Evolutionary conservation across 2,888 invertebrate genomes (phyloP).

Genomic region (Coenonympha arcania): DNA sequence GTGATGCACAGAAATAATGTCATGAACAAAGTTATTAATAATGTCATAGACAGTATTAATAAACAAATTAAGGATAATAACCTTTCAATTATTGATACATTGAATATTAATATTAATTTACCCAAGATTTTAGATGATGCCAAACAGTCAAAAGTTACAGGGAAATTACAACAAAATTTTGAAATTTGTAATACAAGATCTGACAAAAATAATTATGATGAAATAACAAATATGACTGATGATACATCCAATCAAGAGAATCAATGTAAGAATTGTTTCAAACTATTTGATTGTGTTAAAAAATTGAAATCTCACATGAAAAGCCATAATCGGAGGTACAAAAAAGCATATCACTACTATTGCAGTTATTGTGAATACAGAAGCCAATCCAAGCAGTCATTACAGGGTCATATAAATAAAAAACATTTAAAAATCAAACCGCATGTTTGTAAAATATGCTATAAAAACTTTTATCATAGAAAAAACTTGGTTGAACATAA

Average conservation of each 20-base stretch:
- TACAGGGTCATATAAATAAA: constrained; percentile 51
- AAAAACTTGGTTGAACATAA: constrained; percentile 45
- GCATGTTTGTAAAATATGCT: constrained; percentile 41
- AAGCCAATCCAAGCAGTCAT: constrained; percentile 38
- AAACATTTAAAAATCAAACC: constrained; percentile 42
- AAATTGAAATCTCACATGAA: constrained; percentile 30
- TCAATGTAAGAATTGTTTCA: constrained; percentile 41
- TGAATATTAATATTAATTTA: constrained; percentile 16
- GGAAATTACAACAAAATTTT: background rate
- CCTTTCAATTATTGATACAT: constrained; percentile 10
- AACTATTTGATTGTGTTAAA: constrained; percentile 38
- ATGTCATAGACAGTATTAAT: constrained; percentile 28
- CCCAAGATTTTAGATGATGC: background rate
- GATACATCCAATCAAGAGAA: constrained; percentile 34
- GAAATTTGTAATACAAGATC: background rate
- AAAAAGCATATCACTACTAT: constrained; percentile 29
- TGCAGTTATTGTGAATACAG: constrained; percentile 42
- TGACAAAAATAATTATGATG: background rate
- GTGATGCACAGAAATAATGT: constrained; percentile 33
- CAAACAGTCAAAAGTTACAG: no score
- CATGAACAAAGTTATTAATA: constrained; percentile 26
- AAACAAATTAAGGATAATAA: constrained; percentile 26
- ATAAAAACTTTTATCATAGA: constrained; percentile 49
- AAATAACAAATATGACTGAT: constrained; percentile 13
- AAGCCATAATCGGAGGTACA: constrained; percentile 25